Percentiles rank a stretch among this genome's conserved stretches.
phyloP scores from a whole-genome alignment of 2,888 invertebrate species.

The Silvanus unidentatus region DNA sequence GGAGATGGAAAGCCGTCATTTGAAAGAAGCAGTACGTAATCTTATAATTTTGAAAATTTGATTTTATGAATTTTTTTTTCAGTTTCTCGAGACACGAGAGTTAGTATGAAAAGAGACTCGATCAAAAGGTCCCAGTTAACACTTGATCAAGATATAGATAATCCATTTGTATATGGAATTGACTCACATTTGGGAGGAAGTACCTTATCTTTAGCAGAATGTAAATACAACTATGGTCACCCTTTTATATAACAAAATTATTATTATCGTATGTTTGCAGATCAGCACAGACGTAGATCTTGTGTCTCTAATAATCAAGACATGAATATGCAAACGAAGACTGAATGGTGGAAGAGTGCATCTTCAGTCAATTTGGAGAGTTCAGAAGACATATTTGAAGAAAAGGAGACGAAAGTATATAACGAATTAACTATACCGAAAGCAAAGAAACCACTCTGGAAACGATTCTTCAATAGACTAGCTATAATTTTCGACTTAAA shows the following conservation, averaged over 20 bases:
- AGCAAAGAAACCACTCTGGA: constrained; percentile 13
- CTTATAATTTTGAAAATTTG: no score
- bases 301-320: neutral
- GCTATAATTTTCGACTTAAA: constrained; percentile 59
- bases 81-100: constrained; percentile 1
- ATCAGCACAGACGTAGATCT: neutral
- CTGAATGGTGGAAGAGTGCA: constrained; percentile 53
- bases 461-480: constrained; percentile 35
- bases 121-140: constrained; percentile 17
- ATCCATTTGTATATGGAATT: constrained; percentile 44
- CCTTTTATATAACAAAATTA: no score
- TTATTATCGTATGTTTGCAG: neutral
- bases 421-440: constrained; percentile 19
- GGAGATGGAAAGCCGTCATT: no score
- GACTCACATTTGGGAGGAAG: constrained; percentile 43
- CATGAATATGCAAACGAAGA: constrained; percentile 15
- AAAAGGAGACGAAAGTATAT: constrained; percentile 21
- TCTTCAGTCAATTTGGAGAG: constrained; percentile 52
- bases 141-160: constrained; percentile 42
- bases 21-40: no score
- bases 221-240: constrained; percentile 18
- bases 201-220: constrained; percentile 30
- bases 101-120: constrained; percentile 14
- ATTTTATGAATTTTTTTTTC: neutral
- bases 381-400: constrained; percentile 56